Evolutionary conservation across 2,888 invertebrate genomes (phyloP).

Genomic region (Lasioglossum oenotherae): DNA sequence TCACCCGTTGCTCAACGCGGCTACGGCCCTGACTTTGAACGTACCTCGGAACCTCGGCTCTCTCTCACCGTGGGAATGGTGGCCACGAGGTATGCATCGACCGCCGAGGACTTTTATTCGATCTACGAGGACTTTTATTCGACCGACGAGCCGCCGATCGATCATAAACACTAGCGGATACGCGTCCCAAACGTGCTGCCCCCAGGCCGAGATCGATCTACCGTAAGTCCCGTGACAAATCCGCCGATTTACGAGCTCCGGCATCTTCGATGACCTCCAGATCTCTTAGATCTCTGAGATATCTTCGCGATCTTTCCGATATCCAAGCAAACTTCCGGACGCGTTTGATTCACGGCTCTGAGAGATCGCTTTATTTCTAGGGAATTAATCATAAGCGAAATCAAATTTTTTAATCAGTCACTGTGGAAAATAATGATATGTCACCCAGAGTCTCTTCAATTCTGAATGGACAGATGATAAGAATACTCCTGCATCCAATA

Average conservation of each 20-base stretch:
- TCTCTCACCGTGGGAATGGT: constrained; percentile 75
- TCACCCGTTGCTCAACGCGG: constrained; percentile 57
- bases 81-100: constrained; percentile 50
- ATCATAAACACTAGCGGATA: constrained; percentile 14
- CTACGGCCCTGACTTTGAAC: constrained; percentile 77
- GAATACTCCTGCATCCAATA: too few species aligned
- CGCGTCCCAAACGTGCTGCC: not conserved
- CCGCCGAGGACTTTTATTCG: constrained; percentile 19
- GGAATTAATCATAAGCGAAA: not conserved
- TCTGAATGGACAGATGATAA: too few species aligned
- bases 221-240: not conserved
- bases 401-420: too few species aligned
- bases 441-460: too few species aligned
- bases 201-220: not conserved
- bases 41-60: constrained; percentile 27
- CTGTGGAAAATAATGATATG: too few species aligned
- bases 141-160: constrained; percentile 12
- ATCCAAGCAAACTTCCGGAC: not conserved
- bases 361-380: not conserved
- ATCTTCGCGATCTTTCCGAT: not conserved
- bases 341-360: not conserved
- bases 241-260: not conserved
- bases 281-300: not conserved
- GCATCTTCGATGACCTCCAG: not conserved
- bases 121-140: constrained; percentile 20